Percentiles rank a stretch among this genome's conserved stretches.
Evolutionary conservation across 2,888 invertebrate genomes (phyloP).

Genomic region (Drosophila birchii): DNA sequence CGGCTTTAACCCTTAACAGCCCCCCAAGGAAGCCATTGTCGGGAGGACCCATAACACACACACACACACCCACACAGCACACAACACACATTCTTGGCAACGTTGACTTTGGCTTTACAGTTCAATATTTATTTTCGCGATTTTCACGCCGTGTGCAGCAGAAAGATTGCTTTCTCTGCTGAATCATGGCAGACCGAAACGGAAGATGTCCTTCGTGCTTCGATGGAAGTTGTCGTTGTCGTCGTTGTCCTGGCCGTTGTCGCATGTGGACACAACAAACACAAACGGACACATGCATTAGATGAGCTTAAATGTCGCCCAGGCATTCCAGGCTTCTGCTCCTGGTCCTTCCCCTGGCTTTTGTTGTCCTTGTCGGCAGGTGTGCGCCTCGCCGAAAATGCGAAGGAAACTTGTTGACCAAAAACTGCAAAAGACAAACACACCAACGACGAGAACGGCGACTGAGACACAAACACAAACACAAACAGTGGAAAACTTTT

Average conservation of each 20-base stretch:
- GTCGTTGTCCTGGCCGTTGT: constrained; percentile 15
- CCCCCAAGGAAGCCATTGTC: constrained; percentile 27
- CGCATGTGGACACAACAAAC: constrained; percentile 73
- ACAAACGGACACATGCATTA: constrained; percentile 78
- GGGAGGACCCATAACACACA: neutral
- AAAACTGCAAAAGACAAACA: constrained; percentile 79
- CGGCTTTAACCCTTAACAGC: constrained; percentile 41
- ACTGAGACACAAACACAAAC: constrained; percentile 32
- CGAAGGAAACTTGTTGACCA: constrained; percentile 75
- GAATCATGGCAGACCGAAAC: constrained; percentile 25
- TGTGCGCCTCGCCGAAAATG: constrained; percentile 62
- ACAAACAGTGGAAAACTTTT: constrained; percentile 39
- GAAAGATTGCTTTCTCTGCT: constrained; percentile 62
- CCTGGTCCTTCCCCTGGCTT: constrained; percentile 6
- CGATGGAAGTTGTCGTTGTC: constrained; percentile 6
- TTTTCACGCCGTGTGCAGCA: constrained; percentile 70
- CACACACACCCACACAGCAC: neutral
- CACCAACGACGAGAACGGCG: constrained; percentile 41
- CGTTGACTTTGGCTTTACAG: constrained; percentile 80
- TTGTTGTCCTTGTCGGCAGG: constrained; percentile 63
- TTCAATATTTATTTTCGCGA: constrained; percentile 84
- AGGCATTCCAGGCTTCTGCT: constrained; percentile 22
- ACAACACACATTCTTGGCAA: constrained; percentile 45
- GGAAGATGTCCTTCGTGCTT: constrained; percentile 15
- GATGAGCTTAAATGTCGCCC: constrained; percentile 71